Base-by-base conservation (phyloP, 1,140 invertebrate genomes). In the Anthonomus grandis region DNA sequence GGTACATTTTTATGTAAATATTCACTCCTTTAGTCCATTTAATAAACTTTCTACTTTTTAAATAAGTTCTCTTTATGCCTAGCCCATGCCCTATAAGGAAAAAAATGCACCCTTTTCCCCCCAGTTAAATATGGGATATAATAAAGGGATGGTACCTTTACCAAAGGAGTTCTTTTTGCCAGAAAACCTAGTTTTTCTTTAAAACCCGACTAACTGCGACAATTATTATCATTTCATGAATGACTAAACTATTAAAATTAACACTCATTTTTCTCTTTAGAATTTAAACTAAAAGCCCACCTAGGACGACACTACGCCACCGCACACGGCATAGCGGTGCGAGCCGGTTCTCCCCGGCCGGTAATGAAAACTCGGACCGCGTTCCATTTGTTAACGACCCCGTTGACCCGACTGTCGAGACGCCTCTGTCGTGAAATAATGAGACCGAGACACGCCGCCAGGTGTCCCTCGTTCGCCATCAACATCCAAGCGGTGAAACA, bases 311-410 rank as follows among this genome's bases (percentile, higher is more conserved):
- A 98, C 77, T 90, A 93, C 74, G 91, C 92, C 9, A 91, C 89
- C 62, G 89, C 90, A 25, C 94, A 97, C 77, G 93, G 93, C 27
- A 77, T 78, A 57, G 78, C 81, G 67, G 81, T 82, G 66, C 79
- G 80, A 39, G 78, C 78, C 41, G 91, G 89, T 19, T 90, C 89
- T 21, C 90, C 91, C 2, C 79, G 93, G 27, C 93, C 94, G 18
- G 90, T 97, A 0, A 95, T 97, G 91, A 97, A 97, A 77, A 97
- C 95, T 34, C 82, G 94, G 65, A 93, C 94, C 59, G 94, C 94
- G 21, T 97, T 97, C 77, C 97, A 95, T 78, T 79, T 97, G 63
- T 85, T 89, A 68, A 94, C 90, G 3, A 94, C 93, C 60, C 85
- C 90, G 25, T 78, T 94, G 63, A 95, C 93, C 36, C 82, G 91